Evolutionary conservation across 2,797 vertebrate genomes (phyloP).

Genomic region (Phalloptychus januarius): DNA sequence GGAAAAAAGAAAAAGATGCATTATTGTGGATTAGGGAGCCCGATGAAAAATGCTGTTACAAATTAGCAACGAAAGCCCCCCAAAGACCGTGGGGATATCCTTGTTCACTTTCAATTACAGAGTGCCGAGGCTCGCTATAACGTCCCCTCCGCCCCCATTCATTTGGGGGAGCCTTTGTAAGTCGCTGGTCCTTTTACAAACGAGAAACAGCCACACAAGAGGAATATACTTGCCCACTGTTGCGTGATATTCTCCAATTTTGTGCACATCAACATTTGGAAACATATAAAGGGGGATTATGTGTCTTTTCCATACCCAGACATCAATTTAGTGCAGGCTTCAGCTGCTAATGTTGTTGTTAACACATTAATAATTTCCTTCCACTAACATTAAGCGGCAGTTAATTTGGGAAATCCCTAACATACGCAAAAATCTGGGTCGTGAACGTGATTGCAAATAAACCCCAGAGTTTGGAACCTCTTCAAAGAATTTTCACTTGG

Average conservation of each 20-base stretch:
- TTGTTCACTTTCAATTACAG: constrained; percentile 84
- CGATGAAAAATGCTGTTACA: constrained; percentile 83
- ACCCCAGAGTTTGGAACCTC: background rate
- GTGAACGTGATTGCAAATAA: background rate
- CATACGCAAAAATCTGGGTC: background rate
- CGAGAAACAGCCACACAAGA: constrained; percentile 76
- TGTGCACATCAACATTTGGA: constrained; percentile 32
- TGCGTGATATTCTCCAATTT: constrained; percentile 66
- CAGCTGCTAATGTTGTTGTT: background rate
- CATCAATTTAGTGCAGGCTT: constrained; percentile 17
- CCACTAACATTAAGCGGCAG: background rate
- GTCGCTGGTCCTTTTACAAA: constrained; percentile 70
- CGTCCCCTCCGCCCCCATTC: constrained; percentile 69
- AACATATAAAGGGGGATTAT: constrained; percentile 24
- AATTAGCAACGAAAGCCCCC: constrained; percentile 83
- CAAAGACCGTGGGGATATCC: constrained; percentile 78
- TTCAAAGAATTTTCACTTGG: background rate
- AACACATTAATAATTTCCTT: background rate
- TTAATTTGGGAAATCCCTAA: background rate
- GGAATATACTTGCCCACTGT: constrained; percentile 70
- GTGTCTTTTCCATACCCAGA: constrained; percentile 39
- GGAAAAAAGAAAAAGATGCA: constrained; percentile 70
- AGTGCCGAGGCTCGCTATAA: constrained; percentile 71
- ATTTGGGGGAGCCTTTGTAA: constrained; percentile 75
- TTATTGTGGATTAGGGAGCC: constrained; percentile 83